Percentiles rank a stretch among this genome's conserved stretches.
phyloP scores from a whole-genome alignment of 2,797 vertebrate species.

The Pipistrellus nathusii region DNA sequence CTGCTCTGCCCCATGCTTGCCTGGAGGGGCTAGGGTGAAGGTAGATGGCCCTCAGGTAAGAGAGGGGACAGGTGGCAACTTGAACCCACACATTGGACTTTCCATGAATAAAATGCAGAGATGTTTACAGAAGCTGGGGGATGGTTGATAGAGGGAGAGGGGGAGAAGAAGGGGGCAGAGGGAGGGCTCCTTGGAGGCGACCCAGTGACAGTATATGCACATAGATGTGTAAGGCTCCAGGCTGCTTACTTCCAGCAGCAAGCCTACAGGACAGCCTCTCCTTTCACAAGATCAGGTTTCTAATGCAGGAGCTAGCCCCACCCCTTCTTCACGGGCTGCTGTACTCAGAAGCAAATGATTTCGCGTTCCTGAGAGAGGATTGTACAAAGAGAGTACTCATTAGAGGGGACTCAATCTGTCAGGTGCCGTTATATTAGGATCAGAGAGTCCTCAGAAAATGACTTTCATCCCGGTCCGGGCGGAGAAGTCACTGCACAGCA shows the following conservation, averaged over 20 bases:
- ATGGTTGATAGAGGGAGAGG: not conserved
- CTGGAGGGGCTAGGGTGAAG: not conserved
- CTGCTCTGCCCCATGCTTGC: not conserved
- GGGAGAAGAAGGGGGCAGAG: not conserved
- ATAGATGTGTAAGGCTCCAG: not conserved
- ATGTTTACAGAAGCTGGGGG: not conserved
- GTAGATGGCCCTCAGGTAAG: not conserved
- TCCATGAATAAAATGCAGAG: not conserved
- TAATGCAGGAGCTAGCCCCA: conserved; percentile 44
- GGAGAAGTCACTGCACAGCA: conserved; percentile 65
- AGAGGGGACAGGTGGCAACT: not conserved
- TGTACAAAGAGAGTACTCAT: conserved; percentile 65
- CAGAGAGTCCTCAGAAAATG: conserved; percentile 76
- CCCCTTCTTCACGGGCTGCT: conserved; percentile 76
- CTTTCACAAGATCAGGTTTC: conserved; percentile 60
- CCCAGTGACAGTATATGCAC: not conserved
- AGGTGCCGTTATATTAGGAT: conserved; percentile 71
- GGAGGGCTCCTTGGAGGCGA: not conserved
- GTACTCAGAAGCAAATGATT: conserved; percentile 81
- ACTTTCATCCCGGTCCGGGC: conserved; percentile 70
- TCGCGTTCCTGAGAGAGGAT: conserved; percentile 72
- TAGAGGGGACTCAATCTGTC: conserved; percentile 72
- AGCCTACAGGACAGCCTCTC: conserved; percentile 60
- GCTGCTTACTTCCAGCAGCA: not conserved
- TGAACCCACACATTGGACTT: not conserved